Evolutionary conservation across 2,888 invertebrate genomes (phyloP), one percentile per base, ranked within the genome.

Genomic region (Biston betularia): DNA sequence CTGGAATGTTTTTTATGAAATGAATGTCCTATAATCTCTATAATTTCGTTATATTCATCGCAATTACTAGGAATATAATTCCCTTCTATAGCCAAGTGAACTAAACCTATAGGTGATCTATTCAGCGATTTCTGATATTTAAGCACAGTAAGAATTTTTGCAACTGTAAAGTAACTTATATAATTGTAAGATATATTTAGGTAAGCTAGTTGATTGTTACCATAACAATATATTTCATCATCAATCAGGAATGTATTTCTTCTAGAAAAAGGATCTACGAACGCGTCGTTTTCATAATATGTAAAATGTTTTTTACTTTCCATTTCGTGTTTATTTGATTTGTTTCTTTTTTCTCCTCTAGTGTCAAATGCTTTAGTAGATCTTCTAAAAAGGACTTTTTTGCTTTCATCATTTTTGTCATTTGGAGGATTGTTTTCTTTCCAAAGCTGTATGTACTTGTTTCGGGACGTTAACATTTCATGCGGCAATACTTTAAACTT

Each of bases 171-270:
- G 6, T 55, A 60, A 44, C 14, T 52, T 14, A 65, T 9, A 60
- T 56, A 46, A 34, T 55, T 65, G 33, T 65, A 65, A 0, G 60
- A 34, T 11, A 65, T 15, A 9, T 65, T 65, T 3, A 65, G n/a
- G 24, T 60, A 61, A 0, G 60, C 54, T 8, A 65, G 33, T 0
- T 33, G 6, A 45, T 55, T 65, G 10, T 65, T 65, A 10, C 65
- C 65, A 9, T 60, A 40, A 14, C 65, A 65, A 11, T 45, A 52
- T 14, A 65, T 0, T 24, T 35, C 2, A 6, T 15, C 46, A 45
- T 54, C 45, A 33, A 10, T 44, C 6, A 6, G 1, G 9, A 11
- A 1, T 0, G 42, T 10, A 50, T 50, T 49, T n/a, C 35, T 40
- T 34, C 46, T 33, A 4, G 42, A 59, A 42, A 59, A 64, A 0